Evolutionary conservation across 2,888 invertebrate species (phyloP).

Genomic region (Pachydiplax longipennis): DNA sequence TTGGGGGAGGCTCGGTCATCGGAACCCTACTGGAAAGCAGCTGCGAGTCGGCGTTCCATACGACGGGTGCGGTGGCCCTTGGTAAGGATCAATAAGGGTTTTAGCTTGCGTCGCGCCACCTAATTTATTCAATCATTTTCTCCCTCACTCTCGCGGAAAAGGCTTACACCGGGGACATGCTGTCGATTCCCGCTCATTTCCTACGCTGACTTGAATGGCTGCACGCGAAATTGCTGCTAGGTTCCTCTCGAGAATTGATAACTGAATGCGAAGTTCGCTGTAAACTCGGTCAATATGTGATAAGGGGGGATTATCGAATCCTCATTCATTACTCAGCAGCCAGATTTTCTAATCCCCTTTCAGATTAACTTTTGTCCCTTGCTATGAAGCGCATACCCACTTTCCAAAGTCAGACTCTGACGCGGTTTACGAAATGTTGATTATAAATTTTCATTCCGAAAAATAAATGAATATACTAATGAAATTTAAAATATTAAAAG

Average conservation of each 20-base stretch:
- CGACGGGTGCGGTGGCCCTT: background rate
- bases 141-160: background rate
- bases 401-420: background rate
- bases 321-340: too few species aligned
- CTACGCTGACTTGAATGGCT: background rate
- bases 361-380: too few species aligned
- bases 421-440: background rate
- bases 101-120: background rate
- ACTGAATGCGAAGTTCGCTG: too few species aligned
- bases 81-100: background rate
- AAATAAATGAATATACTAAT: background rate
- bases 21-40: slow-evolving; percentile 60
- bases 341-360: too few species aligned
- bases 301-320: too few species aligned
- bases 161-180: background rate
- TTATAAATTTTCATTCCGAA: background rate
- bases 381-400: too few species aligned
- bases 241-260: background rate
- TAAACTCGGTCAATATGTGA: too few species aligned
- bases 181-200: background rate
- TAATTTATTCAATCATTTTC: background rate
- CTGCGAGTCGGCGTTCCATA: slow-evolving; percentile 60
- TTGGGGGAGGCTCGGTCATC: slow-evolving; percentile 61
- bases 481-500: background rate
- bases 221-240: background rate